phyloP scores from a whole-genome alignment of 1,140 invertebrate species.

The Dryas iulia region DNA sequence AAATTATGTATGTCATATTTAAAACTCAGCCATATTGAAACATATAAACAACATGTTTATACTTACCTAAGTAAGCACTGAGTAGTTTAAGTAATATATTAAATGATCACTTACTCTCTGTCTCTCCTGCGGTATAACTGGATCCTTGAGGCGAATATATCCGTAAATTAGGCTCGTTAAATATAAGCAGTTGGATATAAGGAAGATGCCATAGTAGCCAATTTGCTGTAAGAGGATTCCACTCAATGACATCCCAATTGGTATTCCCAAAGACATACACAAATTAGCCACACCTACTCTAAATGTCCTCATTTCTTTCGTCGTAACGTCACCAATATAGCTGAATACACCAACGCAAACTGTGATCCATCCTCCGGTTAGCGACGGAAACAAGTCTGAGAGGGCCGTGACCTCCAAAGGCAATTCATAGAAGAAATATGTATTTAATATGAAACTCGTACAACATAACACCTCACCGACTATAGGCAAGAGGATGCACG shows the following conservation, averaged over 20 bases:
- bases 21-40: too few species aligned
- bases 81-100: not conserved
- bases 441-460: slow-evolving; percentile 80
- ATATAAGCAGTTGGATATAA: slow-evolving; percentile 75
- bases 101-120: slow-evolving; percentile 58
- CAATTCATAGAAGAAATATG: slow-evolving; percentile 79
- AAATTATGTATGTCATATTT: too few species aligned
- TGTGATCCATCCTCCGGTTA: slow-evolving; percentile 81
- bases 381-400: slow-evolving; percentile 80
- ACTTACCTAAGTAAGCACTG: too few species aligned
- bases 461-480: slow-evolving; percentile 77
- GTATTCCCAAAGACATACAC: slow-evolving; percentile 77
- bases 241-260: slow-evolving; percentile 75
- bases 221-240: slow-evolving; percentile 73
- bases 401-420: slow-evolving; percentile 78
- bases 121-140: slow-evolving; percentile 60
- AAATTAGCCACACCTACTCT: slow-evolving; percentile 81
- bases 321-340: slow-evolving; percentile 82
- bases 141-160: slow-evolving; percentile 74
- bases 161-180: slow-evolving; percentile 72
- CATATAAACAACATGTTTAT: too few species aligned
- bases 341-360: slow-evolving; percentile 82
- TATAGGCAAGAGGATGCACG: slow-evolving; percentile 80
- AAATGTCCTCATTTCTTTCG: slow-evolving; percentile 81
- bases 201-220: slow-evolving; percentile 77